Conservation (phyloP, 1,140 invertebrate genomes). For the Drosophila dunni region DNA sequence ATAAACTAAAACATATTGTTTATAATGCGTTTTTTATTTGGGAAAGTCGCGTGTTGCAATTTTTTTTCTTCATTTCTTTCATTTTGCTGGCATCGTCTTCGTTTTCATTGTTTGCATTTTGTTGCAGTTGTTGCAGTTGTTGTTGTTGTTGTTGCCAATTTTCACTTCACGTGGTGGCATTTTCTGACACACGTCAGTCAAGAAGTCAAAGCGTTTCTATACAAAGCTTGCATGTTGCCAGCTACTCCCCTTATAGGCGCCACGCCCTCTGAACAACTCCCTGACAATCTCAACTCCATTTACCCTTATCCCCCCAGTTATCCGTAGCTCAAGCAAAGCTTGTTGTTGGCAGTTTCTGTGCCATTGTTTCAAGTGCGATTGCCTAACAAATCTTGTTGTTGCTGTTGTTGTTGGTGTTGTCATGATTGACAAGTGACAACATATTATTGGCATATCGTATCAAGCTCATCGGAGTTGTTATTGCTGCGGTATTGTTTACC, state of each 20-base stretch:
- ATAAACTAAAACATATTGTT: conserved; percentile 74
- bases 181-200: conserved; percentile 81
- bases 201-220: conserved; percentile 57
- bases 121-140: conserved; percentile 22
- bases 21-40: conserved; percentile 82
- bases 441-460: conserved; percentile 81
- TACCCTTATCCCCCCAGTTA: conserved; percentile 1
- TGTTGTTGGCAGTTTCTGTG: conserved; percentile 32
- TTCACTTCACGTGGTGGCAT: conserved; percentile 79
- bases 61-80: conserved; percentile 41
- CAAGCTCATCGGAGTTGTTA: conserved; percentile 52
- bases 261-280: conserved; percentile 1
- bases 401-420: conserved; percentile 55
- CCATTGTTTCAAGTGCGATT: conserved; percentile 66
- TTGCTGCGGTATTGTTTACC: conserved; percentile 52
- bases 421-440: conserved; percentile 82
- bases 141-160: conserved; percentile 63
- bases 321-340: conserved; percentile 1
- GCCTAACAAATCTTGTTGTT: conserved; percentile 20
- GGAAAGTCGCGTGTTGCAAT: conserved; percentile 79
- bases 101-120: conserved; percentile 46
- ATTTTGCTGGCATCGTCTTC: conserved; percentile 59
- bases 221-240: conserved; percentile 60
- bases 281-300: conserved; percentile 13
- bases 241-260: conserved; percentile 2